Percentiles rank a stretch among this genome's conserved stretches.
Conservation (phyloP, 1,140 invertebrate species). For the Platyscapa corneri region DNA sequence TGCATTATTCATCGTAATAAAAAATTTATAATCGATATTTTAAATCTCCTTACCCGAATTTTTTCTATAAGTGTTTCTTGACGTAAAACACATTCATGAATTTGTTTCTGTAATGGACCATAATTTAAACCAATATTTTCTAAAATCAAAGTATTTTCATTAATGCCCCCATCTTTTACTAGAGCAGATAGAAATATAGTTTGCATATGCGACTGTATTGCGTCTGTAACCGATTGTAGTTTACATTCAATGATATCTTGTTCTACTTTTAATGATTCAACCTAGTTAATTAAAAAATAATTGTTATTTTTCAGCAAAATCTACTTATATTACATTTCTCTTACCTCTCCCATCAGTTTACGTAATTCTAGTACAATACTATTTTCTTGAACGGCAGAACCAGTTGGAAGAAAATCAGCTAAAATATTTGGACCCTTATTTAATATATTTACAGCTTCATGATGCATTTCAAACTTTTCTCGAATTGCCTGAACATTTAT, state of each 20-base stretch:
- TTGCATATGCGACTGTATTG: constrained; percentile 95
- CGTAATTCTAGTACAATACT: constrained; percentile 81
- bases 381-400: constrained; percentile 76
- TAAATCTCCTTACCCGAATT: constrained; percentile 79
- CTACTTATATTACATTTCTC: not conserved
- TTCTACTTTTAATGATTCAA: constrained; percentile 91
- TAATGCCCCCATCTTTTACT: constrained; percentile 88
- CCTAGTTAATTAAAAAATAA: constrained; percentile 71
- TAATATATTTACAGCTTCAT: constrained; percentile 87
- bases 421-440: constrained; percentile 83
- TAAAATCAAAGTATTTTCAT: constrained; percentile 87
- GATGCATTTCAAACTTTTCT: constrained; percentile 89
- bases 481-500: constrained; percentile 81
- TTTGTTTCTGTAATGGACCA: constrained; percentile 87
- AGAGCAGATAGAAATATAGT: constrained; percentile 86
- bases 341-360: constrained; percentile 86
- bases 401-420: constrained; percentile 78
- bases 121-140: constrained; percentile 87
- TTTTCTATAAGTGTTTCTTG: constrained; percentile 87
- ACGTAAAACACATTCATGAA: constrained; percentile 82
- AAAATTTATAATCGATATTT: not conserved
- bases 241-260: constrained; percentile 91
- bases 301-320: not conserved
- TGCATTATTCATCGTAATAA: no score
- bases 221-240: constrained; percentile 86